A percentile compares a stretch with the other conserved stretches of the same genome.
Conservation (phyloP, 2,888 invertebrate genomes). For the Amiota mariae region DNA sequence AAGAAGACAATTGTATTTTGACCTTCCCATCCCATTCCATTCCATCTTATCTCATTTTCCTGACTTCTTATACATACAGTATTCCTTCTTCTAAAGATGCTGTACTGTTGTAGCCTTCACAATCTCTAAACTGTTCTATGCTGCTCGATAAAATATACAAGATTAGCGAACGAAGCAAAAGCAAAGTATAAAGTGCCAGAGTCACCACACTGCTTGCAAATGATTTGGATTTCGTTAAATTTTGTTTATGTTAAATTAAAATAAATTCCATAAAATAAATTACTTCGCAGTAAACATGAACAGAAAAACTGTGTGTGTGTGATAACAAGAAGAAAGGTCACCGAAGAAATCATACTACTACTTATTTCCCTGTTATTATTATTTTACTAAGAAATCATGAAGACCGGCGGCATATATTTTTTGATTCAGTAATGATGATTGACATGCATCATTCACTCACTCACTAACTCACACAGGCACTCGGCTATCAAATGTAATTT, state of each 20-base stretch:
- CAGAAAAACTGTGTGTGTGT: background rate
- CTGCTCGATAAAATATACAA: background rate
- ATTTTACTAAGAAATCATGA: background rate
- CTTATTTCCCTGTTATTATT: background rate
- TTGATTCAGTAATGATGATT: conserved; percentile 17
- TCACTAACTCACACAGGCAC: no score
- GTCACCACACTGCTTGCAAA: background rate
- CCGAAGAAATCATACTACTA: background rate
- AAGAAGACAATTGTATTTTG: background rate
- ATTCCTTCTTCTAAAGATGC: background rate
- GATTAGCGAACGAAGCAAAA: background rate
- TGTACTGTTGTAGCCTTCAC: background rate
- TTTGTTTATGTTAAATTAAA: conserved; percentile 47
- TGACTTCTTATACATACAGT: background rate
- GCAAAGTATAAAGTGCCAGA: background rate
- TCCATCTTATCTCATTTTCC: background rate
- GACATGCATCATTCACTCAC: background rate
- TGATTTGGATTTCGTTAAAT: conserved; percentile 21
- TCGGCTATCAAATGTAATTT: no score
- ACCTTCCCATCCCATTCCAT: background rate
- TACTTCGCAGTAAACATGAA: conserved; percentile 37
- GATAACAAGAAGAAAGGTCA: no score
- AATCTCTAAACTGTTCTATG: background rate
- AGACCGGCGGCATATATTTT: background rate
- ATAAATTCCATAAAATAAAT: conserved; percentile 46